A percentile compares a stretch with the other conserved stretches of the same genome.
These are phyloP conservation scores for Anhinga rufa DNA, from an alignment of 2,113 vertebrate genomes.

Conservation along the genomic window DNA sequence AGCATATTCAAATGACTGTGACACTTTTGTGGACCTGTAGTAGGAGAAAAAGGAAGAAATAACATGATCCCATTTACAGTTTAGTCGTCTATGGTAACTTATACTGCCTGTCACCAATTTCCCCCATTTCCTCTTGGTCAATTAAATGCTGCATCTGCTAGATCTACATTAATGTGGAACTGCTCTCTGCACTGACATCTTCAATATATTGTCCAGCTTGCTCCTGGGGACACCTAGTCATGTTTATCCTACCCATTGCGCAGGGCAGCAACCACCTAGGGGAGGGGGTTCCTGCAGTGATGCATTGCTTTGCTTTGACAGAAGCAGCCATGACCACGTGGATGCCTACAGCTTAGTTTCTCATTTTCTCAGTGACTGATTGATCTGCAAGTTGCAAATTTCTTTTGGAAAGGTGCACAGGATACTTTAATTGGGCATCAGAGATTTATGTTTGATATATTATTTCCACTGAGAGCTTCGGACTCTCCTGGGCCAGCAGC, in stretches of 20 bases:
- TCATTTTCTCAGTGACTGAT: neutral
- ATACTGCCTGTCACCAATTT: neutral
- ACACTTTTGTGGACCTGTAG: neutral
- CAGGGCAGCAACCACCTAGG: neutral
- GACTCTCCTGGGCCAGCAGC: neutral
- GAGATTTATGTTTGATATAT: neutral
- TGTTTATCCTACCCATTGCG: neutral
- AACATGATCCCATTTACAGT: neutral
- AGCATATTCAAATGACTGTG: neutral
- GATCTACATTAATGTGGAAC: neutral
- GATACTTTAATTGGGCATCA: neutral
- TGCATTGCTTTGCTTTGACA: neutral
- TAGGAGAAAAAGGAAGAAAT: neutral
- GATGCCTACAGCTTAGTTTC: neutral
- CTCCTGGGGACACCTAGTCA: neutral
- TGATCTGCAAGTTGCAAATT: neutral
- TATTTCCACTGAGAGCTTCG: neutral
- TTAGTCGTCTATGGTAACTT: neutral
- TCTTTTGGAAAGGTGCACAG: neutral
- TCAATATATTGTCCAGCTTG: neutral
- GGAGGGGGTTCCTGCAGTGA: neutral
- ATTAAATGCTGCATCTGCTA: neutral
- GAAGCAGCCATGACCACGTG: fast-evolving
- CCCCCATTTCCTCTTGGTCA: neutral
- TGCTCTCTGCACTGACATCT: neutral